Percentiles rank a stretch among this genome's conserved stretches.
phyloP scores from a whole-genome alignment of 2,113 vertebrate species.

The Elachura formosa region DNA sequence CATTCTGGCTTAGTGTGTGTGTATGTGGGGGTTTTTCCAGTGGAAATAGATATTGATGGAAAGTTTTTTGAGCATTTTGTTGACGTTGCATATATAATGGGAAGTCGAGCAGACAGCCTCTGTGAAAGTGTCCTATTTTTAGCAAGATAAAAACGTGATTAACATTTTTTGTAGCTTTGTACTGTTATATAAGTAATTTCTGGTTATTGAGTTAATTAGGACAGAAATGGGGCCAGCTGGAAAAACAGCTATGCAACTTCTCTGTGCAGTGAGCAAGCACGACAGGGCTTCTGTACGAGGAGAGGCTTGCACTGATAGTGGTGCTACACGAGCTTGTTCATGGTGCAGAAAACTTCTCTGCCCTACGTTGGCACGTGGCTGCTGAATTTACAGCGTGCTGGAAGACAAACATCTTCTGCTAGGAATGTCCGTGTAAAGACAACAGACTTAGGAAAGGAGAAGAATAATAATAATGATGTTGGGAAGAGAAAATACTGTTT shows the following conservation, averaged over 20 bases:
- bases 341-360: neutral
- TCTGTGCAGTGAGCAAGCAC: neutral
- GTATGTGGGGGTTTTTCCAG: neutral
- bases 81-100: neutral
- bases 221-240: neutral
- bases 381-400: neutral
- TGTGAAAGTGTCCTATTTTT: conserved; percentile 4
- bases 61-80: neutral
- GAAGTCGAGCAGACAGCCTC: neutral
- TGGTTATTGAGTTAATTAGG: conserved; percentile 16
- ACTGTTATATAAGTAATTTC: neutral
- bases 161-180: neutral
- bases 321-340: neutral
- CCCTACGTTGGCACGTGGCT: neutral
- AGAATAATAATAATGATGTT: neutral
- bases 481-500: neutral
- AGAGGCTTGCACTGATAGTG: neutral
- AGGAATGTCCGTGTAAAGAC: neutral
- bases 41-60: neutral
- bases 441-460: neutral
- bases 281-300: neutral
- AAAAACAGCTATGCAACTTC: neutral
- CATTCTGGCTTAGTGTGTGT: neutral
- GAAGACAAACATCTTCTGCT: neutral
- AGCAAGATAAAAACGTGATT: neutral